Conservation (phyloP, 2,113 vertebrate species). For the Cyanoramphus novaezelandiae region DNA sequence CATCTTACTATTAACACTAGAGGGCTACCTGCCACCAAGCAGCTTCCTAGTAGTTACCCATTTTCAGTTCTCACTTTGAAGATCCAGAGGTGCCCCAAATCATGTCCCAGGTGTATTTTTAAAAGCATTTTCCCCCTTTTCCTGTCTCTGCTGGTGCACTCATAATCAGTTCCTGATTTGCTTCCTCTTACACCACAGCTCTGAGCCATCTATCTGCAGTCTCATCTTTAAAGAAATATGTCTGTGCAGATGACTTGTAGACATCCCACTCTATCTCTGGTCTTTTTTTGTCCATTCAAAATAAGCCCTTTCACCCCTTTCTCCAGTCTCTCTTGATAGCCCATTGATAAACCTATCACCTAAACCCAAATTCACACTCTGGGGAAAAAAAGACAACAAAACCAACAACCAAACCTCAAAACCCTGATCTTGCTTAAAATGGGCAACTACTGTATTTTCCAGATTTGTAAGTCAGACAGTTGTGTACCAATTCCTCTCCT, state of each 20-base stretch:
- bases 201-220: background rate
- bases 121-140: background rate
- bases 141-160: background rate
- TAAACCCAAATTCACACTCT: background rate
- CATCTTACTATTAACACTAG: background rate
- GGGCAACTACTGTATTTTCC: background rate
- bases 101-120: background rate
- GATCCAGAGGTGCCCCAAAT: background rate
- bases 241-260: background rate
- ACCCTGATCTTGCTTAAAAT: background rate
- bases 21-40: background rate
- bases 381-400: rapidly evolving
- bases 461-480: background rate
- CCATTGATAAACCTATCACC: background rate
- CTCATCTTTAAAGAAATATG: background rate
- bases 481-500: background rate
- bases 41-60: background rate
- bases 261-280: background rate
- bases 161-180: background rate
- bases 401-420: background rate
- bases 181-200: background rate
- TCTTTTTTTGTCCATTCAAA: background rate
- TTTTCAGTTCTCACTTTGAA: background rate
- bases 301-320: background rate
- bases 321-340: background rate